Conservation (phyloP, 2,797 vertebrate genomes). For the Notolabrus celidotus region DNA sequence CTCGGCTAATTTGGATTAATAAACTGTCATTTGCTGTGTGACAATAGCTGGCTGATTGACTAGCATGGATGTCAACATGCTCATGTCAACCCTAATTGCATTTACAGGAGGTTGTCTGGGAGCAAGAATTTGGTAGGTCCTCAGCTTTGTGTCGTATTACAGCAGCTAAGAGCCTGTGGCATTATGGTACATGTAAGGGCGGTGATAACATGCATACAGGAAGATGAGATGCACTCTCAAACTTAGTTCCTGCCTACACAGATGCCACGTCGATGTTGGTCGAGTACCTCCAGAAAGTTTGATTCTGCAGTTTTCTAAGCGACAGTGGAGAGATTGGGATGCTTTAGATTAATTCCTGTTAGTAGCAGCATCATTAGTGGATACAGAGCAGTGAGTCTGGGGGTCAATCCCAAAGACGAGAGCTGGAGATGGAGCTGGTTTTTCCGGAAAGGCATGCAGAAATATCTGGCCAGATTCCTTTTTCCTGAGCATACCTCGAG, state of each 20-base stretch:
- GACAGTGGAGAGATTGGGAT: slow-evolving; percentile 52
- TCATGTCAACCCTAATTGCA: slow-evolving; percentile 80
- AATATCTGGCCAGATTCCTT: slow-evolving; percentile 85
- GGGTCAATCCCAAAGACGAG: slow-evolving; percentile 79
- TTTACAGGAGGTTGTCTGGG: slow-evolving; percentile 69
- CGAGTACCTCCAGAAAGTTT: slow-evolving; percentile 63
- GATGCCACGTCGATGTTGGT: slow-evolving; percentile 30
- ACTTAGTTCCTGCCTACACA: slow-evolving; percentile 40
- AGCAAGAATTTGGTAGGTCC: slow-evolving; percentile 62
- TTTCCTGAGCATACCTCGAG: slow-evolving; percentile 84
- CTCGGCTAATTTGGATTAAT: slow-evolving; percentile 83
- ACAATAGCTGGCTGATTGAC: slow-evolving; percentile 80
- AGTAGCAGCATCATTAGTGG: slow-evolving; percentile 59
- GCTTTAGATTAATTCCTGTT: slow-evolving; percentile 66
- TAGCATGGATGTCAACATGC: slow-evolving; percentile 80
- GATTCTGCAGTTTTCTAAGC: slow-evolving; percentile 55
- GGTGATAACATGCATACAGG: slow-evolving; percentile 43
- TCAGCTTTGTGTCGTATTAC: slow-evolving; percentile 66
- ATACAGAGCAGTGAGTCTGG: slow-evolving; percentile 56
- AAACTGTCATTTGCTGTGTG: slow-evolving; percentile 77
- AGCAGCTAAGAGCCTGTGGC: slow-evolving; percentile 50
- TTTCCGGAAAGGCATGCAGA: slow-evolving; percentile 79
- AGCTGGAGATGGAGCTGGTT: slow-evolving; percentile 72
- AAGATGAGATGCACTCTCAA: slow-evolving; percentile 41
- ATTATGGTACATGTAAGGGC: slow-evolving; percentile 46